Evolutionary conservation across 2,113 vertebrate genomes (phyloP).

Genomic region (Loxodonta africana): DNA sequence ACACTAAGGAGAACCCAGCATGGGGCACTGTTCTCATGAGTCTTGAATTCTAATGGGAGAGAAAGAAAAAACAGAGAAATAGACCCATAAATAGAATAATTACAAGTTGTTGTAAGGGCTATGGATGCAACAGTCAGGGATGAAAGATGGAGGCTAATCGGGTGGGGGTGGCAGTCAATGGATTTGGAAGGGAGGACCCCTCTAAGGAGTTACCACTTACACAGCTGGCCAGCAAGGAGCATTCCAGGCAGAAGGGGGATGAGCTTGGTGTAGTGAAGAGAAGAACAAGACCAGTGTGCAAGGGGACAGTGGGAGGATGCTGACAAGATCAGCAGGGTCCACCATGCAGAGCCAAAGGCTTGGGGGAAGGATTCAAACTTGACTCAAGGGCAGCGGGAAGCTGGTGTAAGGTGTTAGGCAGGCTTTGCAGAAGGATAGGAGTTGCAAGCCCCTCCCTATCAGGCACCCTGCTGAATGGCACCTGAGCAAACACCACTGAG

Average conservation of each 20-base stretch:
- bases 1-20: rapidly evolving
- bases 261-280: neutral
- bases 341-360: rapidly evolving
- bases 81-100: neutral
- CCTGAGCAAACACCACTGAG: neutral
- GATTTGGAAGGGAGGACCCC: rapidly evolving
- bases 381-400: neutral
- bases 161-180: neutral
- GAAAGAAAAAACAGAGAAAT: neutral
- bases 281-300: neutral
- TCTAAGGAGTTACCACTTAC: neutral
- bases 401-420: too few species aligned
- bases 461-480: too few species aligned
- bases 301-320: too few species aligned
- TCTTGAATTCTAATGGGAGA: neutral
- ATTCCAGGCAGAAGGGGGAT: neutral
- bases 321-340: rapidly evolving
- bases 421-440: neutral
- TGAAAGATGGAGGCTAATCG: neutral
- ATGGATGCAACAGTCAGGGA: neutral
- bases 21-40: neutral
- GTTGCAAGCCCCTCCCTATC: neutral
- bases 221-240: too few species aligned
- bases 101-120: neutral
- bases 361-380: neutral